A percentile compares a stretch with the other conserved stretches of the same genome.
Evolutionary conservation across 2,888 invertebrate species (phyloP).

Genomic region (Cylindroiulus punctatus): DNA sequence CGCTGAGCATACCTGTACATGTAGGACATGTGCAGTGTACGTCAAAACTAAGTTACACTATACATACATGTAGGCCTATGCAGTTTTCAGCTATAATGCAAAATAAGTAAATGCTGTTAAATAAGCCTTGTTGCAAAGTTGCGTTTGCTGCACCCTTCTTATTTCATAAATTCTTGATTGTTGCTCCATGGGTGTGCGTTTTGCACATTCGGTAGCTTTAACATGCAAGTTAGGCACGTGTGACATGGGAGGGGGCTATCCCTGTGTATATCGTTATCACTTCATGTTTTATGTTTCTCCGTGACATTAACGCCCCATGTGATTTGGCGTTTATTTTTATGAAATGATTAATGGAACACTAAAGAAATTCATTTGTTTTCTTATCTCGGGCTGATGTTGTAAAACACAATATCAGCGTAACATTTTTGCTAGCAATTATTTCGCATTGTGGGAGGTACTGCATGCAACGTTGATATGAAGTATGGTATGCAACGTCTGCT

Average conservation of each 20-base stretch:
- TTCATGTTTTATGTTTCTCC: background rate
- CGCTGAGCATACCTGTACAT: too few species aligned
- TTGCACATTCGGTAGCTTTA: background rate
- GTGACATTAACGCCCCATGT: background rate
- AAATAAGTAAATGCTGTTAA: too few species aligned
- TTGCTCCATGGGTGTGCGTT: background rate
- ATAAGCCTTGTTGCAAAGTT: background rate
- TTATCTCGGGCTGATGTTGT: background rate
- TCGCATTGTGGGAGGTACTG: background rate
- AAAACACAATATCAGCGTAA: background rate
- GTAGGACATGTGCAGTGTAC: too few species aligned
- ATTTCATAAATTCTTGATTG: background rate
- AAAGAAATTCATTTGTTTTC: background rate
- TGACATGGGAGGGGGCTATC: background rate
- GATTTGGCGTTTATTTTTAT: background rate
- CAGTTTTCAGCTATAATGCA: too few species aligned
- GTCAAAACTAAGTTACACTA: too few species aligned
- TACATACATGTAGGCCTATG: too few species aligned
- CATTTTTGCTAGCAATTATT: background rate
- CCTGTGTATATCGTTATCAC: background rate
- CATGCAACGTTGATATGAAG: too few species aligned
- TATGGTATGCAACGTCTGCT: too few species aligned
- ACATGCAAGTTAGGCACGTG: background rate
- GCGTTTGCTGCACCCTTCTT: background rate
- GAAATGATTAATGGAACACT: background rate